A percentile compares a stretch with the other conserved stretches of the same genome.
Conservation (phyloP, 2,113 vertebrate genomes). For the Epinephelus lanceolatus region DNA sequence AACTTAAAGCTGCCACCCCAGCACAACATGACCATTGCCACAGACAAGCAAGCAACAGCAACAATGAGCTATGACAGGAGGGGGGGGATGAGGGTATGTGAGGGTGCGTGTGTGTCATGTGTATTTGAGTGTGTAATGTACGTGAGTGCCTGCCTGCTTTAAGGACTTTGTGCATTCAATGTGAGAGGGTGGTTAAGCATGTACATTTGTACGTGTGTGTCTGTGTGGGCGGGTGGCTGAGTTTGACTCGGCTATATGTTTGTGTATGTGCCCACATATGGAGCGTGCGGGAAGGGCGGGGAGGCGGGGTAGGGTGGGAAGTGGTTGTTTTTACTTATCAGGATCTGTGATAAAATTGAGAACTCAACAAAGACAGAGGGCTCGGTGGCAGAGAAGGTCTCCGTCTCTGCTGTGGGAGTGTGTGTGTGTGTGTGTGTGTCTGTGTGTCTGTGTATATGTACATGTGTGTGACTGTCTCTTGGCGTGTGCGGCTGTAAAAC, state of each 20-base stretch:
- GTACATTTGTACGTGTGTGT: constrained; percentile 44
- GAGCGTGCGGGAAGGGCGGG: constrained; percentile 37
- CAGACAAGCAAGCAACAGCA: constrained; percentile 86
- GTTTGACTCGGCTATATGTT: constrained; percentile 64
- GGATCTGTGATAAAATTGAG: constrained; percentile 80
- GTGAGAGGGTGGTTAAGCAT: constrained; percentile 69
- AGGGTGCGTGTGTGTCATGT: constrained; percentile 31
- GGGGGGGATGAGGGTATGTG: background rate
- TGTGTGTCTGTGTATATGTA: constrained; percentile 52
- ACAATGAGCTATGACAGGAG: constrained; percentile 81
- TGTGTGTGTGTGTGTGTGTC: constrained; percentile 58
- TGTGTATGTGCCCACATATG: constrained; percentile 54
- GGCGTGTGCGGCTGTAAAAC: constrained; percentile 79
- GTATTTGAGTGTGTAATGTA: constrained; percentile 39
- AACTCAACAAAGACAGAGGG: constrained; percentile 79
- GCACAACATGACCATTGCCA: constrained; percentile 84
- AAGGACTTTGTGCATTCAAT: constrained; percentile 61
- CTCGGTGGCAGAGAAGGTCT: constrained; percentile 76
- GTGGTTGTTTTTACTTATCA: constrained; percentile 82
- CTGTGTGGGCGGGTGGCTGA: constrained; percentile 34
- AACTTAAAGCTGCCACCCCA: constrained; percentile 89
- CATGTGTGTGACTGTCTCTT: constrained; percentile 66
- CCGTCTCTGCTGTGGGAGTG: constrained; percentile 49
- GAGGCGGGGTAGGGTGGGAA: constrained; percentile 80
- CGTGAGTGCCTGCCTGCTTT: constrained; percentile 59